A percentile compares a stretch with the other conserved stretches of the same genome.
phyloP scores from a whole-genome alignment of 2,113 vertebrate species.

The Cryptotis parvus region DNA sequence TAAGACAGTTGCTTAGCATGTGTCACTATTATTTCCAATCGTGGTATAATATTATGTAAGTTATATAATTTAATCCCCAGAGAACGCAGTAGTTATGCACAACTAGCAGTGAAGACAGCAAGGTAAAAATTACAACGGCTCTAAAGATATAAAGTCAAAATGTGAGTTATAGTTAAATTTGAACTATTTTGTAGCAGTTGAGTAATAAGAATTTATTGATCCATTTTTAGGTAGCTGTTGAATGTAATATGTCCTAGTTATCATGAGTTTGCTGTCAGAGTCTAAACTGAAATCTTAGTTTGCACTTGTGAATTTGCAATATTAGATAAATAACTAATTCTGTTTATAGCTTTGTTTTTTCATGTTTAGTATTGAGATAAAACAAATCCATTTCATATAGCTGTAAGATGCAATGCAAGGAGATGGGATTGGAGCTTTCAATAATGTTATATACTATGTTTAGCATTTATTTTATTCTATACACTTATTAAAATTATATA shows the following conservation, averaged over 20 bases:
- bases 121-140: background rate
- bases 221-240: background rate
- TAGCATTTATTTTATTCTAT: background rate
- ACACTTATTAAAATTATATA: background rate
- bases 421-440: no score
- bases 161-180: background rate
- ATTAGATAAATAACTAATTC: background rate
- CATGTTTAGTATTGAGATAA: background rate
- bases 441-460: background rate
- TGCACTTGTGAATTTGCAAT: background rate
- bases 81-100: background rate
- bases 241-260: no score
- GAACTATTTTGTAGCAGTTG: background rate
- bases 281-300: background rate
- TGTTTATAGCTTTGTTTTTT: background rate
- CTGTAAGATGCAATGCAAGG: background rate
- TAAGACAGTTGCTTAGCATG: background rate
- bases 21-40: background rate
- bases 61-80: slow-evolving; percentile 8
- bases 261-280: no score
- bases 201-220: background rate
- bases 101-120: background rate
- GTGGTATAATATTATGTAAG: background rate
- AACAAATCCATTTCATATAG: background rate
- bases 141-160: background rate